A percentile compares a stretch with the other conserved stretches of the same genome.
These are phyloP conservation scores for Limnothrissa miodon DNA, from an alignment of 2,113 vertebrate genomes.

Conservation along the genomic window DNA sequence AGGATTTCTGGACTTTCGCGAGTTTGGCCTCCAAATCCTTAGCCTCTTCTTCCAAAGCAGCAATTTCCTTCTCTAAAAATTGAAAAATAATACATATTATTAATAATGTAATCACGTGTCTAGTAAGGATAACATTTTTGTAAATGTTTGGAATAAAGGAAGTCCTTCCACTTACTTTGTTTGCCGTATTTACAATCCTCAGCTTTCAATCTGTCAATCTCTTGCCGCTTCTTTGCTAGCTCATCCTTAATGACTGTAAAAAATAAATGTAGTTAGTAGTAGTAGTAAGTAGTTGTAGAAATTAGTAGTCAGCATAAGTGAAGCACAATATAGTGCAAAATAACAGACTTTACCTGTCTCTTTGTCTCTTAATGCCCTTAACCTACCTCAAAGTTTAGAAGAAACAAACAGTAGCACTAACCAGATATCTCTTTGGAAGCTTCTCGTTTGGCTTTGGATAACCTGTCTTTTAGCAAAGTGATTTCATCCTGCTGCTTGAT, in stretches of 20 bases:
- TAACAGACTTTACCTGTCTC: background rate
- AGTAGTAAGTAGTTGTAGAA: background rate
- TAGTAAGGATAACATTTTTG: background rate
- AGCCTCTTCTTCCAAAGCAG: background rate
- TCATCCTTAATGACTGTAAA: background rate
- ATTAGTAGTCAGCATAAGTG: background rate
- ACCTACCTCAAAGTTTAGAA: background rate
- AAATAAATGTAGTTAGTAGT: background rate
- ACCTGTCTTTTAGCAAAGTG: slow-evolving; percentile 15
- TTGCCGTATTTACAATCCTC: background rate
- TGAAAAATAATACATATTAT: background rate
- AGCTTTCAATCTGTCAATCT: background rate
- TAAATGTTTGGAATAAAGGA: background rate
- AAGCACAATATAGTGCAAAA: background rate
- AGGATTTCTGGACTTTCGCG: background rate
- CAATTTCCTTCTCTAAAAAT: background rate
- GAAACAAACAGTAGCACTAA: slow-evolving; percentile 7
- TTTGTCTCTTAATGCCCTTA: background rate
- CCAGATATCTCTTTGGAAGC: slow-evolving; percentile 20
- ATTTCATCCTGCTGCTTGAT: slow-evolving; percentile 40
- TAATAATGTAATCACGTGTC: background rate
- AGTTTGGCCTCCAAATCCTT: background rate
- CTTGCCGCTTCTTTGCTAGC: background rate
- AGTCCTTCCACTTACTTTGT: background rate
- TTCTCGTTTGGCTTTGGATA: slow-evolving; percentile 29